These are phyloP conservation scores for Parochlus steinenii DNA, from an alignment of 2,888 invertebrate genomes.

Conservation along the genomic window DNA sequence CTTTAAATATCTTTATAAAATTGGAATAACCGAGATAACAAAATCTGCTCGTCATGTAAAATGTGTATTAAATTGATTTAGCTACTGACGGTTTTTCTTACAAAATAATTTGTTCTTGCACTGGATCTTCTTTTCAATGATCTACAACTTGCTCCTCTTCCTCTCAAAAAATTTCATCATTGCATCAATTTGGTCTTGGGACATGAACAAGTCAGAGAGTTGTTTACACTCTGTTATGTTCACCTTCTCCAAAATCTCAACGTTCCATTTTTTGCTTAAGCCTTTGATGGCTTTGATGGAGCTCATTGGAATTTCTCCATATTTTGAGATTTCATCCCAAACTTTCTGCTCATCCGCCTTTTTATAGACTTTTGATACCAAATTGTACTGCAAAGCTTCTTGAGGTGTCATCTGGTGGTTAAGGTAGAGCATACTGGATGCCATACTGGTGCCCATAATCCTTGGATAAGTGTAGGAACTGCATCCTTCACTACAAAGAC, in stretches of 20 bases:
- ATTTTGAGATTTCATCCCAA: constrained; percentile 38
- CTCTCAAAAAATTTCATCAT: too few relatives aligned
- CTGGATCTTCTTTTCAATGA: too few relatives aligned
- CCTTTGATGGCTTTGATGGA: constrained; percentile 54
- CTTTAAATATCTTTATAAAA: too few relatives aligned
- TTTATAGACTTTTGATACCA: constrained; percentile 65
- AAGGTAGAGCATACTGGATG: constrained; percentile 44
- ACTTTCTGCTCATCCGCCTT: constrained; percentile 44
- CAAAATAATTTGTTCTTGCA: too few relatives aligned
- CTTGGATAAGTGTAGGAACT: constrained; percentile 72
- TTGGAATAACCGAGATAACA: too few relatives aligned
- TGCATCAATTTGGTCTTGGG: too few relatives aligned
- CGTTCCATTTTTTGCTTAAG: constrained; percentile 42
- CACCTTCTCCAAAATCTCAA: constrained; percentile 42
- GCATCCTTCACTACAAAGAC: constrained; percentile 89
- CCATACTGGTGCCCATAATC: constrained; percentile 67
- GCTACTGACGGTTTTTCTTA: too few relatives aligned
- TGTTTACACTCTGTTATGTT: constrained; percentile 51
- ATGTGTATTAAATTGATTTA: too few relatives aligned
- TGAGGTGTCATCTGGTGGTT: constrained; percentile 59
- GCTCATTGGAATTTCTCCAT: constrained; percentile 35
- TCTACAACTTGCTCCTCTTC: too few relatives aligned
- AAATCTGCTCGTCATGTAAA: too few relatives aligned
- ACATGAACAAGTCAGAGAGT: constrained; percentile 41
- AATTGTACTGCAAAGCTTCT: constrained; percentile 61